Conservation (phyloP, 2,113 vertebrate species). For the Myrmecobius fasciatus region DNA sequence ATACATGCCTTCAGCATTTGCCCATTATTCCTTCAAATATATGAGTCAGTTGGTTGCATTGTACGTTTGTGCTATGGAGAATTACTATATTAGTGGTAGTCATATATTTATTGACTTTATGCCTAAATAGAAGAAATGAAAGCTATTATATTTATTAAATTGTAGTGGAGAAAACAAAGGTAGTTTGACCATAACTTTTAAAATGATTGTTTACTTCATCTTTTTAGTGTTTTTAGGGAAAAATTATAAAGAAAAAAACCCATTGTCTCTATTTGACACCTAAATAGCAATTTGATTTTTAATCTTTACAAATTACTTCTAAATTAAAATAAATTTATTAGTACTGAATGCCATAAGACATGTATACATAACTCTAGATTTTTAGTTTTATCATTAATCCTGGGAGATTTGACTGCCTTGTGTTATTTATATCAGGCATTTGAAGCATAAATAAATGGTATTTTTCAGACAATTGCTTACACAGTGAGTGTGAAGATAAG, state of each 20-base stretch:
- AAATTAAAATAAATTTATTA: conserved; percentile 52
- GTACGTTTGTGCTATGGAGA: conserved; percentile 65
- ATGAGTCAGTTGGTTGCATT: conserved; percentile 54
- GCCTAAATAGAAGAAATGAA: conserved; percentile 69
- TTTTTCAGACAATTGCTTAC: conserved; percentile 54
- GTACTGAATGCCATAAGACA: conserved; percentile 43
- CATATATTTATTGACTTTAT: conserved; percentile 74
- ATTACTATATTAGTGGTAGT: conserved; percentile 67
- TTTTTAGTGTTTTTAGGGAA: background rate
- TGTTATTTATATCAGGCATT: conserved; percentile 48
- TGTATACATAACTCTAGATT: conserved; percentile 42
- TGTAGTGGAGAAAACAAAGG: conserved; percentile 56
- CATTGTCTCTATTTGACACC: conserved; percentile 12
- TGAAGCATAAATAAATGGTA: conserved; percentile 54
- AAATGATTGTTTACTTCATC: conserved; percentile 37
- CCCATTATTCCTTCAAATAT: conserved; percentile 53
- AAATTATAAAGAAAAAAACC: background rate
- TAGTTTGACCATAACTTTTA: conserved; percentile 53
- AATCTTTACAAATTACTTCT: conserved; percentile 66
- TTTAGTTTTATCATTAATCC: conserved; percentile 28
- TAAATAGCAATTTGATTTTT: conserved; percentile 56
- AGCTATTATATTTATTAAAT: conserved; percentile 66
- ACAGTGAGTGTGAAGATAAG: conserved; percentile 6
- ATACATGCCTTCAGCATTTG: conserved; percentile 8
- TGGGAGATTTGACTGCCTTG: conserved; percentile 26